phyloP scores from a whole-genome alignment of 2,888 invertebrate species.

The Tenthredo scrophulariae region DNA sequence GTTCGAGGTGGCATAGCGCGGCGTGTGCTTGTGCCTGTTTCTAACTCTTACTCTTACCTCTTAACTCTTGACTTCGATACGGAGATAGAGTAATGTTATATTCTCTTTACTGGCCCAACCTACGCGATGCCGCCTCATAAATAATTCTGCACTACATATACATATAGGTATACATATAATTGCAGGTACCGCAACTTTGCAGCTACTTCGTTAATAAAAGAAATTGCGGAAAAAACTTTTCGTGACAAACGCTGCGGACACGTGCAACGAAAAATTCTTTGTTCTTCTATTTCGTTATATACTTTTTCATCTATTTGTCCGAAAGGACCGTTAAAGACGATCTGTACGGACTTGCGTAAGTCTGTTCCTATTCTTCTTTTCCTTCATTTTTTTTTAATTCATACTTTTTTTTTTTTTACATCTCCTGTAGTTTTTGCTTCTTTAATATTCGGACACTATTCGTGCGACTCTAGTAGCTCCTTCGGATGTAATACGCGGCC shows the following conservation, averaged over 20 bases:
- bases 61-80: slow-evolving; percentile 48
- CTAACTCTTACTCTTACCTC: slow-evolving; percentile 27
- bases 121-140: slow-evolving; percentile 49
- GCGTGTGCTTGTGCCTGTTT: slow-evolving; percentile 23
- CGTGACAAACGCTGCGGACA: slow-evolving; percentile 1
- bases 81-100: slow-evolving; percentile 43
- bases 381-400: neutral
- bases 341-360: neutral
- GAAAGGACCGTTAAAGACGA: slow-evolving; percentile 25
- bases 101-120: slow-evolving; percentile 41
- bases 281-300: neutral
- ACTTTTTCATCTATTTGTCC: neutral
- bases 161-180: neutral
- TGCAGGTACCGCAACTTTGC: slow-evolving; percentile 1
- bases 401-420: neutral
- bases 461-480: neutral
- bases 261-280: neutral
- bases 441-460: neutral
- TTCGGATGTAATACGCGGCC: neutral
- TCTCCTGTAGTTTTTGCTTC: neutral
- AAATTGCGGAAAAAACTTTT: neutral
- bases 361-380: neutral
- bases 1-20: slow-evolving; percentile 19
- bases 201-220: neutral
- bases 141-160: slow-evolving; percentile 23